A percentile compares a stretch with the other conserved stretches of the same genome.
Evolutionary conservation across 2,888 invertebrate genomes (phyloP).

Genomic region (Drosophila subsilvestris): DNA sequence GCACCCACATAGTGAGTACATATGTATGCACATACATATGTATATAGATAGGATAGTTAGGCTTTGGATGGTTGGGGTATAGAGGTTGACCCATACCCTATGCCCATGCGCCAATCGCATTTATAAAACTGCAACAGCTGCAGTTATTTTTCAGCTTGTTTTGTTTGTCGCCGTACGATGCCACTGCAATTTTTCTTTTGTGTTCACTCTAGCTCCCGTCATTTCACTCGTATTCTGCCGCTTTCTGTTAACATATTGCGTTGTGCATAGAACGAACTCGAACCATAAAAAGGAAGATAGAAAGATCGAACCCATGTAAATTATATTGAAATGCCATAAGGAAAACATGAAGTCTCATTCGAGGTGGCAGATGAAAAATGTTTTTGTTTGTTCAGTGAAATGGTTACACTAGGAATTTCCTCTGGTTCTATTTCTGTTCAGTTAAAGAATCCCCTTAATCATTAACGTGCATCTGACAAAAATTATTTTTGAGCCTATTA

Average conservation of each 20-base stretch:
- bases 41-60: conserved; percentile 26
- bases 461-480: too few species aligned
- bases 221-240: conserved; percentile 27
- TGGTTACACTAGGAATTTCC: neutral
- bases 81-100: conserved; percentile 9
- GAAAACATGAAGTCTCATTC: conserved; percentile 25
- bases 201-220: conserved; percentile 16
- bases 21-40: conserved; percentile 12
- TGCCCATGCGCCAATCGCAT: conserved; percentile 52
- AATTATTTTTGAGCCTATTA: too few species aligned
- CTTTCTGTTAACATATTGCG: conserved; percentile 56
- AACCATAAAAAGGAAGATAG: conserved; percentile 1
- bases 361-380: conserved; percentile 16
- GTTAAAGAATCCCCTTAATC: neutral
- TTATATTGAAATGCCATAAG: conserved; percentile 36
- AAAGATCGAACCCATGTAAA: conserved; percentile 4
- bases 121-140: conserved; percentile 79
- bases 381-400: conserved; percentile 1
- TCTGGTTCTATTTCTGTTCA: neutral
- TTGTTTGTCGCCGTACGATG: conserved; percentile 56
- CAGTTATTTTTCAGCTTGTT: conserved; percentile 73
- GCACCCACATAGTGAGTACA: conserved; percentile 6
- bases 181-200: conserved; percentile 45
- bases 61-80: conserved; percentile 23
- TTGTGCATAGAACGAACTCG: conserved; percentile 10